Percentiles rank a stretch among this genome's conserved stretches.
phyloP scores from a whole-genome alignment of 1,140 invertebrate genomes.

The Geopemphigus sp. region DNA sequence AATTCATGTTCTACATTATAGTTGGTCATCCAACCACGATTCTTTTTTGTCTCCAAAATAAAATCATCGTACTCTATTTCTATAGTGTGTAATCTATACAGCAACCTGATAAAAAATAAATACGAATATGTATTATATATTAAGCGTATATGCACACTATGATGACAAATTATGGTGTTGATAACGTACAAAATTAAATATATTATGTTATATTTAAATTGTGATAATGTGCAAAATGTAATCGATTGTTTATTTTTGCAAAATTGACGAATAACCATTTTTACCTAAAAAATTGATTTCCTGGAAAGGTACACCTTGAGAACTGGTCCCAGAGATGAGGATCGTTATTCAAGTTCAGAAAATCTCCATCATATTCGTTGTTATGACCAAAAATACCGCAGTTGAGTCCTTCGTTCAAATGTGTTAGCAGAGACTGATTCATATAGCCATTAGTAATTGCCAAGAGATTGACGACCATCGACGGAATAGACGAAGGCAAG shows the following conservation, averaged over 20 bases:
- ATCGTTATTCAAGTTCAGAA: conserved; percentile 61
- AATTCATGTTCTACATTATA: conserved; percentile 79
- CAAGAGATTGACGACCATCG: conserved; percentile 66
- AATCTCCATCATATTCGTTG: conserved; percentile 50
- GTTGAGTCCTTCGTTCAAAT: conserved; percentile 61
- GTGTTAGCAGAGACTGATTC: conserved; percentile 59
- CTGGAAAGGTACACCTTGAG: conserved; percentile 59
- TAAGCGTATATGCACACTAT: neutral
- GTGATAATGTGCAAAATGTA: neutral
- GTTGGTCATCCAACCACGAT: conserved; percentile 70
- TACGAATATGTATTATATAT: neutral
- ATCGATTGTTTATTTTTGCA: neutral
- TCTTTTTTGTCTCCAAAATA: conserved; percentile 35
- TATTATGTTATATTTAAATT: no score
- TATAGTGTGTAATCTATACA: conserved; percentile 35
- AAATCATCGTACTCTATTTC: conserved; percentile 42
- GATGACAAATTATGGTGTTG: no score
- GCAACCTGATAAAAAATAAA: conserved; percentile 21
- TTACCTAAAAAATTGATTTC: conserved; percentile 60
- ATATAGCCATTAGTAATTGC: conserved; percentile 64
- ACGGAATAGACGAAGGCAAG: conserved; percentile 67
- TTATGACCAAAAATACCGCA: conserved; percentile 56
- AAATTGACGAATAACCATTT: neutral
- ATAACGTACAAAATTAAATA: no score
- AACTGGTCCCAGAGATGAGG: conserved; percentile 63